Evolutionary conservation across 2,888 invertebrate genomes (phyloP), one percentile per base, ranked within the genome.

Genomic region (Agrotis exclamationis): DNA sequence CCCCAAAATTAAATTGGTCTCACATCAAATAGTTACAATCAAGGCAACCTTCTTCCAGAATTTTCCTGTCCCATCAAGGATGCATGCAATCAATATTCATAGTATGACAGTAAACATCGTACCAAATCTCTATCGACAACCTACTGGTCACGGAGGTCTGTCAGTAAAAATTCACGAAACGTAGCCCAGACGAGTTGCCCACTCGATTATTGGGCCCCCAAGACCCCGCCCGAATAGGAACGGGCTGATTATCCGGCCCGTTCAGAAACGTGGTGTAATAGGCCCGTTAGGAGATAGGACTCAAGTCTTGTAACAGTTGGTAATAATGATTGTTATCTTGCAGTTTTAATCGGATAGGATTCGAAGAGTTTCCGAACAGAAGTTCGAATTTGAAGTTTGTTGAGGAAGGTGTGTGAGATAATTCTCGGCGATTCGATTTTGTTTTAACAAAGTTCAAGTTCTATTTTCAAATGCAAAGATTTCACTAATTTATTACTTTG

Each of bases 121-220:
- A 72, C 76, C 74, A 79, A 84, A 74, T 76, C 74, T 73, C 70
- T 73, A 80, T 76, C 75, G 66, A 60, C 59, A 70, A 69, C 70
- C 66, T 50, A 45, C 50, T 77, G 87, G 86, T 82, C 82, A 82
- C 73, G 74, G 71, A 75, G 75, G 85, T 76, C 59, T 65, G 86
- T 53, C 90, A 87, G 93, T 94, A 93, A 92, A 93, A 92, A 95
- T 94, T 93, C 93, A 88, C 88, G 79, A 80, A 88, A 88, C 93
- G 93, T 93, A 90, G 89, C 86, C 88, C 74, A 77, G 86, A 90
- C 86, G 87, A 88, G 86, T 88, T 85, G 86, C 86, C 90, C 85
- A 89, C 86, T 85, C 91, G 87, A 89, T 91, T 90, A 91, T 90
- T 86, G 88, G 89, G 85, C 84, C 84, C 85, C 79, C 69, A 69